A percentile compares a stretch with the other conserved stretches of the same genome.
Conservation (phyloP, 2,888 invertebrate genomes). For the Marasmarcha lunaedactyla region DNA sequence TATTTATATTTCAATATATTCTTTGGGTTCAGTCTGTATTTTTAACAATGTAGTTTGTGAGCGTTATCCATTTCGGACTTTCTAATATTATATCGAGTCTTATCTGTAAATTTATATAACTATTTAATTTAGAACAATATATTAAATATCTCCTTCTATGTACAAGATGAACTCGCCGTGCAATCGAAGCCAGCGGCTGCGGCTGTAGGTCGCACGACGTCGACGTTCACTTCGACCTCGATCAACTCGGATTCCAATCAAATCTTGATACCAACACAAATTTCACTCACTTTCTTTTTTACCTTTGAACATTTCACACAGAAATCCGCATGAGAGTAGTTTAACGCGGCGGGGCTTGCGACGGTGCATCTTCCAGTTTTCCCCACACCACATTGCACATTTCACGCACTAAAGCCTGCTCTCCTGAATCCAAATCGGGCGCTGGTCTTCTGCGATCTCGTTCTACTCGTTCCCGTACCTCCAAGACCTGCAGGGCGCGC, state of each 20-base stretch:
- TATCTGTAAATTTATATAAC: too few relatives aligned
- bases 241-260: conserved; percentile 51
- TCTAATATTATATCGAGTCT: too few relatives aligned
- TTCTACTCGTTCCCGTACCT: conserved; percentile 89
- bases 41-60: too few relatives aligned
- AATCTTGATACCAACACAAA: conserved; percentile 18
- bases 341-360: conserved; percentile 61
- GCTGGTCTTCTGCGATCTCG: conserved; percentile 72
- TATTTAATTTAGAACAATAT: too few relatives aligned
- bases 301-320: background rate
- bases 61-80: too few relatives aligned
- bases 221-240: conserved; percentile 38
- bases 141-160: too few relatives aligned
- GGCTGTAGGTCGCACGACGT: conserved; percentile 44
- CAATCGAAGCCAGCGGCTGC: conserved; percentile 27
- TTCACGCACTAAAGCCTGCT: conserved; percentile 92
- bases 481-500: conserved; percentile 90
- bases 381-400: conserved; percentile 98
- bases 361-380: conserved; percentile 88
- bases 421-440: conserved; percentile 84
- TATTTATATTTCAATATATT: too few relatives aligned
- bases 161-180: too few relatives aligned
- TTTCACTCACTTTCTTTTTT: conserved; percentile 24
- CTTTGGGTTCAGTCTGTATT: too few relatives aligned
- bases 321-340: conserved; percentile 6